A percentile compares a stretch with the other conserved stretches of the same genome.
These are phyloP conservation scores for Laticauda colubrina DNA, from an alignment of 2,113 vertebrate species.

Conservation along the genomic window DNA sequence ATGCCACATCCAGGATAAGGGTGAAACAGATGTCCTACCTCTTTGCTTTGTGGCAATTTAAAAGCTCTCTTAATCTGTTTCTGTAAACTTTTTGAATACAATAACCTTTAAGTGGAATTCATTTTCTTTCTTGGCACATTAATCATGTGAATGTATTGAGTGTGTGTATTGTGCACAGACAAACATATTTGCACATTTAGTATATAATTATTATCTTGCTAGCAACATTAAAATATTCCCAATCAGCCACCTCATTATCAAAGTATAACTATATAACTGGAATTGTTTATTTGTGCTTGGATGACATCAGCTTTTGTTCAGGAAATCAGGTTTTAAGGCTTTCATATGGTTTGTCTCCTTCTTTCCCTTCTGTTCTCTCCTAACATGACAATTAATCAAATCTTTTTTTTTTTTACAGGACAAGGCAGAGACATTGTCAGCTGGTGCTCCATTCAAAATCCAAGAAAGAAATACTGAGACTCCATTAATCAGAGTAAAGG, in stretches of 20 bases:
- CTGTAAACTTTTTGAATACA: neutral
- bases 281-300: constrained; percentile 12
- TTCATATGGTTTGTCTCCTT: neutral
- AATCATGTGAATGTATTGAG: constrained; percentile 18
- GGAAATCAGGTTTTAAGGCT: constrained; percentile 14
- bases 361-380: constrained; percentile 13
- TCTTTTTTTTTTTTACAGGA: neutral
- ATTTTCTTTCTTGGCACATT: constrained; percentile 29
- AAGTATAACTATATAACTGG: constrained; percentile 22
- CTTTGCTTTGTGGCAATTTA: constrained; percentile 40
- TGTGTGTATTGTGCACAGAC: neutral
- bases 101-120: neutral
- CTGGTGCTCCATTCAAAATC: no score
- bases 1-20: constrained; percentile 41
- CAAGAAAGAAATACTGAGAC: no score
- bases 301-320: neutral
- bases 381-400: neutral
- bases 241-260: neutral
- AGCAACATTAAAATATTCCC: neutral
- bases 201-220: constrained; percentile 22
- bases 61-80: constrained; percentile 36
- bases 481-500: no score
- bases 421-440: neutral
- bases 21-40: constrained; percentile 25
- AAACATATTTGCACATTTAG: neutral